A percentile compares a stretch with the other conserved stretches of the same genome.
These are phyloP conservation scores for Eilema griseolum DNA, from an alignment of 2,888 invertebrate species.

Conservation along the genomic window DNA sequence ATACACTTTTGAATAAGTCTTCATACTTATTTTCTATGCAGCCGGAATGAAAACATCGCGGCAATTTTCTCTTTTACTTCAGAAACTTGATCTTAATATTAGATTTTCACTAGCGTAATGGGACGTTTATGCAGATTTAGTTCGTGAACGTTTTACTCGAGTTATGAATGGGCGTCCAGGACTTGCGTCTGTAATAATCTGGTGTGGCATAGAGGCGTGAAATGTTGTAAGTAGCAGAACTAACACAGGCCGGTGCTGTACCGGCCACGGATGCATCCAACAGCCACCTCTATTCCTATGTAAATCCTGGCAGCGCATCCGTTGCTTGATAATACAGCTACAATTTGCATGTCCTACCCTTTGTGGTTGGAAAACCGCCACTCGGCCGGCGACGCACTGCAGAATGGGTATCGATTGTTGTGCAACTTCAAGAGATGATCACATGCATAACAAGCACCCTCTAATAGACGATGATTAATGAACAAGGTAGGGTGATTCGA, in stretches of 20 bases:
- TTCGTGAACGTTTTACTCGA: constrained; percentile 71
- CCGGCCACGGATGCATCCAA: constrained; percentile 69
- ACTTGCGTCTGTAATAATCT: constrained; percentile 76
- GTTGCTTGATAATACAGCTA: constrained; percentile 75
- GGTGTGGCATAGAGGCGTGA: constrained; percentile 51
- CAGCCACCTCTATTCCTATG: constrained; percentile 83
- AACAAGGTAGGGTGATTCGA: constrained; percentile 66
- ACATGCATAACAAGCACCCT: constrained; percentile 66
- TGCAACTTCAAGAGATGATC: constrained; percentile 52
- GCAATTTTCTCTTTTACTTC: constrained; percentile 58
- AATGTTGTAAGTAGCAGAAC: constrained; percentile 28
- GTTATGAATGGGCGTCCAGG: constrained; percentile 78
- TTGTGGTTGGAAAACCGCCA: constrained; percentile 68
- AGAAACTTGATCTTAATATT: constrained; percentile 64
- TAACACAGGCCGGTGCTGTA: constrained; percentile 31
- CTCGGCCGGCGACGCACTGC: constrained; percentile 49
- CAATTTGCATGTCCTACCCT: constrained; percentile 82
- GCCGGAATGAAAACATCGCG: constrained; percentile 31
- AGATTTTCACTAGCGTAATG: constrained; percentile 70
- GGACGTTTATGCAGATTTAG: constrained; percentile 80
- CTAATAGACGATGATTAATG: constrained; percentile 69
- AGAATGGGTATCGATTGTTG: constrained; percentile 65
- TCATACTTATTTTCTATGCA: constrained; percentile 23
- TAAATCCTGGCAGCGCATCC: constrained; percentile 77
- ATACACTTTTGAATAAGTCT: constrained; percentile 22